Conservation (phyloP, 2,888 invertebrate genomes). For the Nomada fucata region DNA sequence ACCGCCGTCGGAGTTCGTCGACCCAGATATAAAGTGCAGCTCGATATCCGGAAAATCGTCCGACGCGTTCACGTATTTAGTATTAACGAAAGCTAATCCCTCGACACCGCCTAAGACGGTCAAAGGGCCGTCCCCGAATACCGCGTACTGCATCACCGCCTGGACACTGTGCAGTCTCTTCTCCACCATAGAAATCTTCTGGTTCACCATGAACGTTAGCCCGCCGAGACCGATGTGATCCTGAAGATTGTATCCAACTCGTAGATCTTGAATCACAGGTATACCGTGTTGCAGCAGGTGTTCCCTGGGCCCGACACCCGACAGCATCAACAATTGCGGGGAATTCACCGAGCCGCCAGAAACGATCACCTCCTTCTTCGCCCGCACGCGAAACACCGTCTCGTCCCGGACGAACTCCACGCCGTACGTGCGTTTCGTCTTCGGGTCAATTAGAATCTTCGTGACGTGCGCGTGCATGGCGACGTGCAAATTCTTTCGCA, state of each 20-base stretch:
- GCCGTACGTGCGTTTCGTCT: conserved; percentile 91
- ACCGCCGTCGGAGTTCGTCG: conserved; percentile 94
- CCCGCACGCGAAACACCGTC: conserved; percentile 89
- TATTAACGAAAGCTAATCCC: conserved; percentile 94
- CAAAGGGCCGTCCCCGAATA: conserved; percentile 92
- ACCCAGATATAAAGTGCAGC: conserved; percentile 94
- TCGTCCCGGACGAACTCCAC: conserved; percentile 92
- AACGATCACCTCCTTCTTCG: conserved; percentile 94
- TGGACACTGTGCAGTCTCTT: conserved; percentile 91
- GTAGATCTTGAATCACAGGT: conserved; percentile 91
- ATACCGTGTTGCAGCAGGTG: conserved; percentile 91
- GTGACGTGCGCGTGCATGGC: conserved; percentile 91
- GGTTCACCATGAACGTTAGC: conserved; percentile 92
- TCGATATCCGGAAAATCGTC: conserved; percentile 96
- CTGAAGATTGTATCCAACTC: conserved; percentile 94
- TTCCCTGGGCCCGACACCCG: conserved; percentile 92
- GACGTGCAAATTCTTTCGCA: conserved; percentile 93
- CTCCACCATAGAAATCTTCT: conserved; percentile 92
- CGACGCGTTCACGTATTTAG: conserved; percentile 91
- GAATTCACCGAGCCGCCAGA: conserved; percentile 97
- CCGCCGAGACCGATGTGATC: conserved; percentile 96
- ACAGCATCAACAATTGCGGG: conserved; percentile 96
- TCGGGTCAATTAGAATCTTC: conserved; percentile 83
- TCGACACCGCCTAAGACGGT: conserved; percentile 96
- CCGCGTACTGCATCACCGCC: conserved; percentile 93